These are phyloP conservation scores for Phortica variegata DNA, from an alignment of 1,140 invertebrate species.

Conservation along the genomic window DNA sequence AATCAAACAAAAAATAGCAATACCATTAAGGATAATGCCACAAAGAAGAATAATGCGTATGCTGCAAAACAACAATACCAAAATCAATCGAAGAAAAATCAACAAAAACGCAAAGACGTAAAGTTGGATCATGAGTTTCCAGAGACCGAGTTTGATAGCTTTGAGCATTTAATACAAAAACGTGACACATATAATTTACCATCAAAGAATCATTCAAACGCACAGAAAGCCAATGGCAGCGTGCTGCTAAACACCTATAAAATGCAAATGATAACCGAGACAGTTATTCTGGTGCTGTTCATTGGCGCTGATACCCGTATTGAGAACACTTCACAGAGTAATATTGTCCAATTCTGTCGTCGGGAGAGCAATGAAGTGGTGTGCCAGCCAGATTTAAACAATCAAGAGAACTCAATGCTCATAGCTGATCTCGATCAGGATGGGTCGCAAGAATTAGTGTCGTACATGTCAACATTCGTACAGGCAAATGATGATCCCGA, in stretches of 20 bases:
- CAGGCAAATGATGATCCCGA: conserved; percentile 55
- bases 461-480: conserved; percentile 68
- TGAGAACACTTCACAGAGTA: conserved; percentile 72
- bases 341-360: conserved; percentile 71
- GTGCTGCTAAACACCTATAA: conserved; percentile 35
- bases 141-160: conserved; percentile 29
- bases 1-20: conserved; percentile 33
- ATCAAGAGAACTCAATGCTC: conserved; percentile 69
- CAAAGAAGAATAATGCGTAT: conserved; percentile 15
- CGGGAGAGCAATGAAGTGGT: conserved; percentile 58
- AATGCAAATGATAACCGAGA: conserved; percentile 64
- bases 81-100: conserved; percentile 12
- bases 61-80: conserved; percentile 23
- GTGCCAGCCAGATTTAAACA: conserved; percentile 72
- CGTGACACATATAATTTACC: conserved; percentile 25
- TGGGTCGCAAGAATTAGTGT: conserved; percentile 72
- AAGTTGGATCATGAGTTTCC: conserved; percentile 20
- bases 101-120: conserved; percentile 14
- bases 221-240: background rate
- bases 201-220: conserved; percentile 32
- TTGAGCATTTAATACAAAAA: conserved; percentile 42
- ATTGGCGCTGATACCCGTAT: conserved; percentile 70
- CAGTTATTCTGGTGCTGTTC: conserved; percentile 73
- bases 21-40: conserved; percentile 33
- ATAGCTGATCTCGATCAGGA: conserved; percentile 73